These are phyloP conservation scores for Dissostichus mawsoni DNA, from an alignment of 2,113 vertebrate genomes.

Conservation along the genomic window DNA sequence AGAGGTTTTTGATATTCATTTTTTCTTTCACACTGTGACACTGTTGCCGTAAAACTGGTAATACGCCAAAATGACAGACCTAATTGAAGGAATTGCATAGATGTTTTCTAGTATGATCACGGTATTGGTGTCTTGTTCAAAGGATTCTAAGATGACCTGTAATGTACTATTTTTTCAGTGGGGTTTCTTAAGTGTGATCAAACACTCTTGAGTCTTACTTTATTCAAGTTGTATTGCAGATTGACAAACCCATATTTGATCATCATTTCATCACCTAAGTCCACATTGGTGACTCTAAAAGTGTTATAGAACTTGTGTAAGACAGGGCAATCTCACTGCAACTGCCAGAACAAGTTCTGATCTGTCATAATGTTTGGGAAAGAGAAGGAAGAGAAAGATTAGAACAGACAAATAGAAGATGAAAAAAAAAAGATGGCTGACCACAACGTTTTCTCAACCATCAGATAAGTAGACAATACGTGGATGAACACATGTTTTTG, in stretches of 20 bases:
- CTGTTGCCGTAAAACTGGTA: background rate
- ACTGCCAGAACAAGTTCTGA: background rate
- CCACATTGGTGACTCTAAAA: background rate
- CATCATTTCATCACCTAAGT: background rate
- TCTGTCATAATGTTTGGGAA: constrained; percentile 20
- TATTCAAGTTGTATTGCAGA: background rate
- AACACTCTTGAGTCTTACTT: background rate
- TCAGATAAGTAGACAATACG: constrained; percentile 89
- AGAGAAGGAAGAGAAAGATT: constrained; percentile 52
- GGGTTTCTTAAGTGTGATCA: background rate
- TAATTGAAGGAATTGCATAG: background rate
- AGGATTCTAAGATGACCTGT: background rate
- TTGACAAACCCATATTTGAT: background rate
- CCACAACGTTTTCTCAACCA: constrained; percentile 75
- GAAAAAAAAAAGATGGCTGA: constrained; percentile 68
- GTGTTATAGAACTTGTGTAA: constrained; percentile 7
- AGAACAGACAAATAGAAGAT: constrained; percentile 27
- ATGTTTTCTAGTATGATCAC: background rate
- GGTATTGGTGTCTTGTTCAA: background rate
- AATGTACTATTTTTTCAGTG: background rate
- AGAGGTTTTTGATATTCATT: background rate
- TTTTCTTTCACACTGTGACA: background rate
- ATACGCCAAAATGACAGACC: background rate
- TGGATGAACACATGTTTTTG: constrained; percentile 92
- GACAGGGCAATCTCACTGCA: background rate